Evolutionary conservation across 2,797 vertebrate species (phyloP).

Genomic region (Schizopygopsis malacanthus): DNA sequence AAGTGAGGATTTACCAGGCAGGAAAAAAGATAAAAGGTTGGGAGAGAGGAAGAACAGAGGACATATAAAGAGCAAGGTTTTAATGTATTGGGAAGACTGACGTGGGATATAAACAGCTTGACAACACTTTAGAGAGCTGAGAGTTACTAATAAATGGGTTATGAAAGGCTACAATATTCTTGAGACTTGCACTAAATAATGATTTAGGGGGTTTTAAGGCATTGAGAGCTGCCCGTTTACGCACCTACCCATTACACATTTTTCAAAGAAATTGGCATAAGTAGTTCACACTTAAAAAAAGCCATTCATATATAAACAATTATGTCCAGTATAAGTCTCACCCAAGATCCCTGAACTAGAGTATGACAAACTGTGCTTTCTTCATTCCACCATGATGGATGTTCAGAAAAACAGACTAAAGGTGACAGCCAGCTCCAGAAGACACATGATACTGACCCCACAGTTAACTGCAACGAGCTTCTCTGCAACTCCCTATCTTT

Average conservation of each 20-base stretch:
- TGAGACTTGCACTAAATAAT: background rate
- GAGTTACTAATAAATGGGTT: background rate
- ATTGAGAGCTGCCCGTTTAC: background rate
- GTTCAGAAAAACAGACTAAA: conserved; percentile 45
- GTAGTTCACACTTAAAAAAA: background rate
- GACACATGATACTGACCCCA: conserved; percentile 45
- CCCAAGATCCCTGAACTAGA: conserved; percentile 38
- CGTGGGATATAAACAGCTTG: conserved; percentile 31
- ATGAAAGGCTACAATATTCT: background rate
- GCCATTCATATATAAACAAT: conserved; percentile 7
- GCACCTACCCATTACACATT: background rate
- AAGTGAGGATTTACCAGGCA: conserved; percentile 59
- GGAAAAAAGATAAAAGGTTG: conserved; percentile 35
- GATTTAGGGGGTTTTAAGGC: background rate
- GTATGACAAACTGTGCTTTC: conserved; percentile 44
- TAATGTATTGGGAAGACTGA: background rate
- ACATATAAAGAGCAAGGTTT: conserved; percentile 25
- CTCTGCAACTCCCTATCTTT: conserved; percentile 31
- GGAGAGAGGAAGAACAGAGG: conserved; percentile 12
- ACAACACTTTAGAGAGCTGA: conserved; percentile 5
- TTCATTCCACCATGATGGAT: conserved; percentile 47
- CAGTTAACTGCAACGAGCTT: conserved; percentile 43
- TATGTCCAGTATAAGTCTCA: conserved; percentile 7
- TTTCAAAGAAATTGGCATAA: background rate
- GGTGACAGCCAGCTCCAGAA: conserved; percentile 45